These are phyloP conservation scores for Brachystomella parvula DNA, from an alignment of 1,140 invertebrate species.

Conservation along the genomic window DNA sequence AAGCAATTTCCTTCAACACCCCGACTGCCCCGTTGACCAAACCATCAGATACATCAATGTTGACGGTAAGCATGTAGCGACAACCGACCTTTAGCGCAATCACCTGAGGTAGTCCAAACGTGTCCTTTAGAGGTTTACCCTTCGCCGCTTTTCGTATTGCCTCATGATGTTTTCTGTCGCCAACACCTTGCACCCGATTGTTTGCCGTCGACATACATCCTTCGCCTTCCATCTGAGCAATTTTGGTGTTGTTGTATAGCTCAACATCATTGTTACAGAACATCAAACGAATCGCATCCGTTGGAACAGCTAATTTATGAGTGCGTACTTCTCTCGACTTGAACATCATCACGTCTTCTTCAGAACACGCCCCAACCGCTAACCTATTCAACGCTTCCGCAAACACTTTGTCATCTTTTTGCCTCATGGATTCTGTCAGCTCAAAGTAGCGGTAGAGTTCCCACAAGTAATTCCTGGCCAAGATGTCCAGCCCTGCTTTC, in stretches of 20 bases:
- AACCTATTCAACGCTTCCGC: slow-evolving; percentile 16
- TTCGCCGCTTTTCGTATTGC: background rate
- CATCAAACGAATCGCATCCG: slow-evolving; percentile 7
- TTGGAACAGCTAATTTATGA: background rate
- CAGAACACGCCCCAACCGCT: background rate
- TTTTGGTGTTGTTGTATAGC: background rate
- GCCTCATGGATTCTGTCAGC: slow-evolving; percentile 3
- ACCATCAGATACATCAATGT: slow-evolving; percentile 40
- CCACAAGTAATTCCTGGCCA: background rate
- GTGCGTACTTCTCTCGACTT: background rate
- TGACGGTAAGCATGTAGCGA: slow-evolving; percentile 41
- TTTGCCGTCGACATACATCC: background rate
- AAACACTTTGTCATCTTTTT: slow-evolving; percentile 6
- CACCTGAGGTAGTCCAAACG: slow-evolving; percentile 39
- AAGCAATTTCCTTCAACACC: slow-evolving; percentile 36
- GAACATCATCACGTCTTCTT: slow-evolving; percentile 6
- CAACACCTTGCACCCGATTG: background rate
- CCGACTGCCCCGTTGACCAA: slow-evolving; percentile 42
- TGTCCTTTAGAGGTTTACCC: background rate
- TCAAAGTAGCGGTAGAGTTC: background rate
- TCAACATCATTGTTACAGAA: background rate
- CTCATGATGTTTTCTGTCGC: background rate
- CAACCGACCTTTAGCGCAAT: slow-evolving; percentile 37
- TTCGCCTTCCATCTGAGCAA: background rate
- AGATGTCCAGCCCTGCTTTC: background rate